Percentiles rank a stretch among this genome's conserved stretches.
phyloP scores from a whole-genome alignment of 2,888 invertebrate genomes.

The Alloplasta piceator region DNA sequence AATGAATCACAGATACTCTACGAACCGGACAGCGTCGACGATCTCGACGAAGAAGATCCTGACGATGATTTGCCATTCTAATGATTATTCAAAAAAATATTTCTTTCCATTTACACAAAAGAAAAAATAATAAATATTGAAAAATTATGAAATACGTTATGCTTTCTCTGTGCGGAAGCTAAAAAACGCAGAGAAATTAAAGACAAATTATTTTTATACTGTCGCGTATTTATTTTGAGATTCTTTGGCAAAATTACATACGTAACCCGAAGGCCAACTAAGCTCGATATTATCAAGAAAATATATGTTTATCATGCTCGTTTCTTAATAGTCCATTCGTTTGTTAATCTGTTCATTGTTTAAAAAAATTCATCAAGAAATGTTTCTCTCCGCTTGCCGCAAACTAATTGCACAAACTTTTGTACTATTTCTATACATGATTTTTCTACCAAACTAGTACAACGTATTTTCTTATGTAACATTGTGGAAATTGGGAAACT shows the following conservation, averaged over 20 bases:
- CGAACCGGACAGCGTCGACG: slow-evolving; percentile 91
- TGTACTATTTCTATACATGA: not conserved
- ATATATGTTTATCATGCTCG: not conserved
- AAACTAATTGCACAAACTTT: not conserved
- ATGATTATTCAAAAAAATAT: slow-evolving; percentile 57
- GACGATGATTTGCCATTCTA: slow-evolving; percentile 93
- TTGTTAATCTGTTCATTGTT: slow-evolving; percentile 11
- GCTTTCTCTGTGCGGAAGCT: slow-evolving; percentile 22
- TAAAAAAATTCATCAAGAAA: not conserved
- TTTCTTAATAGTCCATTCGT: slow-evolving; percentile 30
- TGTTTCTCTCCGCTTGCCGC: not conserved
- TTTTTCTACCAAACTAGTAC: not conserved
- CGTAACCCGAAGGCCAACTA: slow-evolving; percentile 38
- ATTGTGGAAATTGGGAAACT: not conserved
- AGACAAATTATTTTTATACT: no score
- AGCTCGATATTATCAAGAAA: slow-evolving; percentile 24
- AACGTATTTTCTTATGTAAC: not conserved
- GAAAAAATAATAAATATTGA: not conserved
- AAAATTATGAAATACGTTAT: slow-evolving; percentile 6
- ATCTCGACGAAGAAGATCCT: slow-evolving; percentile 94
- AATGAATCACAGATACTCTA: slow-evolving; percentile 87
- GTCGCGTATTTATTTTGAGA: slow-evolving; percentile 75
- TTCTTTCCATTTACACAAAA: not conserved
- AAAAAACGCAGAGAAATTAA: slow-evolving; percentile 3
- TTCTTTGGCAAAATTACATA: slow-evolving; percentile 61